These are phyloP conservation scores for Macropodus opercularis DNA, from an alignment of 2,797 vertebrate species.

Conservation along the genomic window DNA sequence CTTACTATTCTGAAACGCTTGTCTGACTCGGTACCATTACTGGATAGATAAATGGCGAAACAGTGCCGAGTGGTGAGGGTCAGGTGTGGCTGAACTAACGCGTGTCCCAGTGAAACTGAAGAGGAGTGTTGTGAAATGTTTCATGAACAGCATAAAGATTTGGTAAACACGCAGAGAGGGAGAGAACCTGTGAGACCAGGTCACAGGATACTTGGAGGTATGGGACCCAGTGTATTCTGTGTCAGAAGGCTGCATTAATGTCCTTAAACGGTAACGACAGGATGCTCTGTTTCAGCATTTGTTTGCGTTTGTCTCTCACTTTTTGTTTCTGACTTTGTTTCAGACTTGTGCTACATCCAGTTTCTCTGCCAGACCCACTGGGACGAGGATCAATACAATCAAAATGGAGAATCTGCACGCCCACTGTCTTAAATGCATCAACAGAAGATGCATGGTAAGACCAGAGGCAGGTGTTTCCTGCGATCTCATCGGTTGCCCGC, in stretches of 20 bases:
- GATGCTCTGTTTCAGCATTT: slow-evolving; percentile 1
- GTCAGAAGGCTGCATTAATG: neutral
- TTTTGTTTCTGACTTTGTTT: slow-evolving; percentile 28
- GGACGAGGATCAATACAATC: slow-evolving; percentile 5
- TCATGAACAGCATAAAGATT: slow-evolving; percentile 37
- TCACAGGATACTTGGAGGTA: slow-evolving; percentile 22
- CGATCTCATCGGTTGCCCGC: slow-evolving; percentile 92
- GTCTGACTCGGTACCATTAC: slow-evolving; percentile 20
- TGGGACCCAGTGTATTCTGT: neutral
- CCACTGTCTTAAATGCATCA: slow-evolving; percentile 96
- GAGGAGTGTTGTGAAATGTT: slow-evolving; percentile 73
- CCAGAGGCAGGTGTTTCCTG: slow-evolving; percentile 91
- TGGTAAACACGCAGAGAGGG: slow-evolving; percentile 53
- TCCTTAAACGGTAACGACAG: slow-evolving; percentile 21
- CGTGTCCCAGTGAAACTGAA: slow-evolving; percentile 61
- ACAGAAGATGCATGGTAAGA: slow-evolving; percentile 94
- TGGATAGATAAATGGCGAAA: slow-evolving; percentile 22
- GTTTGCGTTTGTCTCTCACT: neutral
- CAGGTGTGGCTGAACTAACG: slow-evolving; percentile 41
- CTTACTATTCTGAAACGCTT: neutral
- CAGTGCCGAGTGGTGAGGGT: slow-evolving; percentile 34
- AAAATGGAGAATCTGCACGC: slow-evolving; percentile 90
- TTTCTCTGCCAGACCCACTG: slow-evolving; percentile 6
- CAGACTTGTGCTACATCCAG: slow-evolving; percentile 54
- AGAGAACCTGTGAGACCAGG: slow-evolving; percentile 11